These are phyloP conservation scores for Bugula neritina DNA, from an alignment of 2,888 invertebrate species.

Conservation along the genomic window DNA sequence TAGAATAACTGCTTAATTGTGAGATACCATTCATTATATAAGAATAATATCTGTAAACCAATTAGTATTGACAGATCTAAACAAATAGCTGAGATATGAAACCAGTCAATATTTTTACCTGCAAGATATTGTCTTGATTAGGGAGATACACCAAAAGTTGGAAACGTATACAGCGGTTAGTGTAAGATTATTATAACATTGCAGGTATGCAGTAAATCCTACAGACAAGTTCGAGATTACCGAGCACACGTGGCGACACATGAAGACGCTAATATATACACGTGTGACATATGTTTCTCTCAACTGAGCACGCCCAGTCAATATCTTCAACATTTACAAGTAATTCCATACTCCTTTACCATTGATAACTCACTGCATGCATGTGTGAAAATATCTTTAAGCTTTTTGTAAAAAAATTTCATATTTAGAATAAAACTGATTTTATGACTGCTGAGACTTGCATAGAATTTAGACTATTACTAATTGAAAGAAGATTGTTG, in stretches of 20 bases:
- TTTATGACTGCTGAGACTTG: neutral
- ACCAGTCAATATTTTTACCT: too few relatives aligned
- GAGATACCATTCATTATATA: too few relatives aligned
- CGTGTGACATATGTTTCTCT: neutral
- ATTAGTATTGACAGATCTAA: too few relatives aligned
- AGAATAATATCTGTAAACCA: too few relatives aligned
- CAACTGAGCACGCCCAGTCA: neutral
- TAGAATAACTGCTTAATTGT: too few relatives aligned
- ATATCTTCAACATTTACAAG: neutral
- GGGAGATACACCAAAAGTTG: too few relatives aligned
- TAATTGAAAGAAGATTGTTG: neutral
- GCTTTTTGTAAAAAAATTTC: too few relatives aligned
- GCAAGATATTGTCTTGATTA: too few relatives aligned
- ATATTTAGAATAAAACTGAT: neutral
- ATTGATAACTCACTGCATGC: neutral
- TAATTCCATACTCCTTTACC: neutral
- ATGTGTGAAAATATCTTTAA: neutral
- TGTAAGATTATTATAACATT: too few relatives aligned
- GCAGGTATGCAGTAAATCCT: neutral
- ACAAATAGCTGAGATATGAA: too few relatives aligned
- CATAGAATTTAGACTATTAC: neutral
- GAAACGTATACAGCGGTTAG: too few relatives aligned
- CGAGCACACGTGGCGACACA: neutral
- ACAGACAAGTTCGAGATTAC: neutral
- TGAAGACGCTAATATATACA: neutral